A percentile compares a stretch with the other conserved stretches of the same genome.
These are phyloP conservation scores for Jordanella pulchra DNA, from an alignment of 2,797 vertebrate genomes.

Conservation along the genomic window DNA sequence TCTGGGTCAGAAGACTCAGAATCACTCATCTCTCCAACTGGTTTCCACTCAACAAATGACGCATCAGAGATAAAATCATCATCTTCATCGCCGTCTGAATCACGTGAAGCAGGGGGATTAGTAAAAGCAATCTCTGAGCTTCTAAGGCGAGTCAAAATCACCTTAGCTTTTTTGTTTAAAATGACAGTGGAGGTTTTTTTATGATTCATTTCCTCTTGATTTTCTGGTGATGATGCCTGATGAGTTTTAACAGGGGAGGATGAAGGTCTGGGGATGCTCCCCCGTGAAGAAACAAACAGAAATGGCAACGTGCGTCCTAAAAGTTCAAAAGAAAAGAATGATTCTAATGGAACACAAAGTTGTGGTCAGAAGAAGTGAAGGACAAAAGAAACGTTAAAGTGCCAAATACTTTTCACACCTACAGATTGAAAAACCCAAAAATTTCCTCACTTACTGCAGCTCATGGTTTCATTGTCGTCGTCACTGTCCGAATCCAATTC, in stretches of 20 bases:
- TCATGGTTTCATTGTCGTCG: not conserved
- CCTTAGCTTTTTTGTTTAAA: slow-evolving; percentile 18
- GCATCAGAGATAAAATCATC: not conserved
- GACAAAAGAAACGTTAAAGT: not conserved
- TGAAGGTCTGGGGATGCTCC: not conserved
- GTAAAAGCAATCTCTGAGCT: fast-evolving
- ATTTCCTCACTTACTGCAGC: slow-evolving; percentile 36
- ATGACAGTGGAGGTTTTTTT: fast-evolving
- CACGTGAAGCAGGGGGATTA: fast-evolving
- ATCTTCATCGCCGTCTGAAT: fast-evolving
- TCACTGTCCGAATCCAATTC: slow-evolving; percentile 60
- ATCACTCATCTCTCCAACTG: not conserved
- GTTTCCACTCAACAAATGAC: slow-evolving; percentile 16
- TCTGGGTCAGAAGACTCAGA: not conserved
- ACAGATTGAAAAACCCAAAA: not conserved
- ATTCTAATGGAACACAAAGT: not conserved
- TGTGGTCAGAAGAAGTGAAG: not conserved
- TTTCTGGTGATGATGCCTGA: not conserved
- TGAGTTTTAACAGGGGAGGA: not conserved
- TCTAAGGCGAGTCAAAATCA: slow-evolving; percentile 47
- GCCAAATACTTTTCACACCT: not conserved
- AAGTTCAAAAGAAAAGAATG: slow-evolving; percentile 3
- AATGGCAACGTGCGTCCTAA: slow-evolving; percentile 12
- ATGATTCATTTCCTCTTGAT: not conserved
- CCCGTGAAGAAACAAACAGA: not conserved